Percentiles rank a stretch among this genome's conserved stretches.
Conservation (phyloP, 2,888 invertebrate genomes). For the Congeria kusceri region DNA sequence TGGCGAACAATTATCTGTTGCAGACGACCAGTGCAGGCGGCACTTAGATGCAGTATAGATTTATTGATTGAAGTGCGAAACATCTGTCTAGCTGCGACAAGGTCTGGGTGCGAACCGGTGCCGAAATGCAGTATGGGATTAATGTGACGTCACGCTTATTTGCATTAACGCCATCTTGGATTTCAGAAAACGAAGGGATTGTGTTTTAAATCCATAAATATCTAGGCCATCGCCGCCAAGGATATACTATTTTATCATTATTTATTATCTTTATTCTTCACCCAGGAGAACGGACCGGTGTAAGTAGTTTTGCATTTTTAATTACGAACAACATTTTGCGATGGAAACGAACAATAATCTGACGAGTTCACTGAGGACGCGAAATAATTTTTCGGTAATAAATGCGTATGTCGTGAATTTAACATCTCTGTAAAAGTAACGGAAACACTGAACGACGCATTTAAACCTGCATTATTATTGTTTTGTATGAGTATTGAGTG, state of each 20-base stretch:
- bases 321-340: neutral
- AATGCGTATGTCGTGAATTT: slow-evolving; percentile 21
- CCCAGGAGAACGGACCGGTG: slow-evolving; percentile 84
- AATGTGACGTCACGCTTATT: slow-evolving; percentile 80
- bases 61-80: too few relatives aligned
- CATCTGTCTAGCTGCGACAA: too few relatives aligned
- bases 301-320: slow-evolving; percentile 71
- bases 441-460: too few relatives aligned
- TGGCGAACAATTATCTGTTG: too few relatives aligned
- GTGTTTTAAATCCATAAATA: slow-evolving; percentile 72
- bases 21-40: too few relatives aligned
- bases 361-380: slow-evolving; percentile 56
- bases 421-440: too few relatives aligned
- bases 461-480: too few relatives aligned
- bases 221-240: slow-evolving; percentile 74
- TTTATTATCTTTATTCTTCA: slow-evolving; percentile 74
- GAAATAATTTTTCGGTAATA: slow-evolving; percentile 1
- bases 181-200: slow-evolving; percentile 61
- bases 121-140: neutral
- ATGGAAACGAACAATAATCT: slow-evolving; percentile 4
- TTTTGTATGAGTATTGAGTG: too few relatives aligned
- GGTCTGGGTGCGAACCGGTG: too few relatives aligned
- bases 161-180: slow-evolving; percentile 84
- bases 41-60: too few relatives aligned
- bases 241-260: slow-evolving; percentile 64